Percentiles rank a stretch among this genome's conserved stretches.
phyloP scores from a whole-genome alignment of 2,797 vertebrate genomes.

The Microctenopoma lineatum region DNA sequence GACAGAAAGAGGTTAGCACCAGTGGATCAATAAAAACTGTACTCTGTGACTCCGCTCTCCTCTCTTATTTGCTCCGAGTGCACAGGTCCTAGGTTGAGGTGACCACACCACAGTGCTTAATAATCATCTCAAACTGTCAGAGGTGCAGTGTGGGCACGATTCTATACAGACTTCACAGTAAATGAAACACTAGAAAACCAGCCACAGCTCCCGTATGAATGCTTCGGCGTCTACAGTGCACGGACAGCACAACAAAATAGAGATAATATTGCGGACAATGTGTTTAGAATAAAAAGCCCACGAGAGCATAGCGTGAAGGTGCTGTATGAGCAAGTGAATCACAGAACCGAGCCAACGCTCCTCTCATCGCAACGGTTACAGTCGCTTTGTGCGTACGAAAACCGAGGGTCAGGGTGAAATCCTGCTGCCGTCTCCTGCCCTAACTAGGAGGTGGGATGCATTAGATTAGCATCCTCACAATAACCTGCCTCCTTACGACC shows the following conservation, averaged over 20 bases:
- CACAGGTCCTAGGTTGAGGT: constrained; percentile 55
- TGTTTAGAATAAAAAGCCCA: not conserved
- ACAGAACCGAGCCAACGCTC: not conserved
- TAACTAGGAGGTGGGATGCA: constrained; percentile 47
- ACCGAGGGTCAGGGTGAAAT: constrained; percentile 49
- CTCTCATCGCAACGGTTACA: constrained; percentile 15
- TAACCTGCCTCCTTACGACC: constrained; percentile 67
- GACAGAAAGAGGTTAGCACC: constrained; percentile 50
- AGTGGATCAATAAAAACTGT: constrained; percentile 74
- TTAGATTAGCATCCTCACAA: constrained; percentile 72
- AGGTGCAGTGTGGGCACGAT: constrained; percentile 15
- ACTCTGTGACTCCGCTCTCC: constrained; percentile 51
- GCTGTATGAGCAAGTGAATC: constrained; percentile 9
- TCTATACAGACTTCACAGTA: not conserved
- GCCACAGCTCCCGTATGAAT: not conserved
- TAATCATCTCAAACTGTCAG: constrained; percentile 32
- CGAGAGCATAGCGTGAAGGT: constrained; percentile 1
- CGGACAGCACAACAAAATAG: not conserved
- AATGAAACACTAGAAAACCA: constrained; percentile 17
- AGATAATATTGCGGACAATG: constrained; percentile 1
- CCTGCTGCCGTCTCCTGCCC: constrained; percentile 29
- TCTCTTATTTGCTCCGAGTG: constrained; percentile 70
- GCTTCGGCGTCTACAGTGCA: not conserved
- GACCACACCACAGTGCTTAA: constrained; percentile 51
- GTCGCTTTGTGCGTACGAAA: constrained; percentile 9